Evolutionary conservation across 2,888 invertebrate genomes (phyloP).

Genomic region (Phaedon cochleariae): DNA sequence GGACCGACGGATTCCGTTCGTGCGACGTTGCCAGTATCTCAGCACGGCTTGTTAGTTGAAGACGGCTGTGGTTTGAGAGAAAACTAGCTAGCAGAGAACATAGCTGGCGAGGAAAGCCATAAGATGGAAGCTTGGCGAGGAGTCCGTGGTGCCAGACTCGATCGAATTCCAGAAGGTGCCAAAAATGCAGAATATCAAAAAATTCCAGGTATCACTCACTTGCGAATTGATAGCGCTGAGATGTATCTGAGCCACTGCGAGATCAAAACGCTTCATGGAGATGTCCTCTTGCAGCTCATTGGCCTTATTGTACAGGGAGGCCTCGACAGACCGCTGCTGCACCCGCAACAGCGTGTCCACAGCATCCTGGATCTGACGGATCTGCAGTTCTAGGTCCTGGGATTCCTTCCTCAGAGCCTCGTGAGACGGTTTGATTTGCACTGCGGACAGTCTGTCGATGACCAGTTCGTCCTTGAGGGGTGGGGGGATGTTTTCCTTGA

Average conservation of each 20-base stretch:
- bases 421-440: constrained; percentile 76
- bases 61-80: too few species aligned
- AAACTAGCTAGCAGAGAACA: too few species aligned
- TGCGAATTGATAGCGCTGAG: constrained; percentile 90
- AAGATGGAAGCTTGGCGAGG: too few species aligned
- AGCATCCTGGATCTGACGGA: constrained; percentile 87
- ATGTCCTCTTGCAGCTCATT: constrained; percentile 96
- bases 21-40: too few species aligned
- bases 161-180: too few species aligned
- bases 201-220: constrained; percentile 64
- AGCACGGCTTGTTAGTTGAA: too few species aligned
- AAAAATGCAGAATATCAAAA: too few species aligned
- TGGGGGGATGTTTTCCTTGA: constrained; percentile 75
- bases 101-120: too few species aligned
- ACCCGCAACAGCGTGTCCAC: constrained; percentile 84
- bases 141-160: too few species aligned
- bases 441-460: constrained; percentile 77
- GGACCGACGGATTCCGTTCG: too few species aligned
- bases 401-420: constrained; percentile 86
- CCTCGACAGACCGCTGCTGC: constrained; percentile 80
- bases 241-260: constrained; percentile 90
- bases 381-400: constrained; percentile 83
- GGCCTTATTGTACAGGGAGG: constrained; percentile 88
- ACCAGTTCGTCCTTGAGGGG: constrained; percentile 85
- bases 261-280: constrained; percentile 92